These are phyloP conservation scores for Zosterops lateralis DNA, from an alignment of 2,113 vertebrate species.

Conservation along the genomic window DNA sequence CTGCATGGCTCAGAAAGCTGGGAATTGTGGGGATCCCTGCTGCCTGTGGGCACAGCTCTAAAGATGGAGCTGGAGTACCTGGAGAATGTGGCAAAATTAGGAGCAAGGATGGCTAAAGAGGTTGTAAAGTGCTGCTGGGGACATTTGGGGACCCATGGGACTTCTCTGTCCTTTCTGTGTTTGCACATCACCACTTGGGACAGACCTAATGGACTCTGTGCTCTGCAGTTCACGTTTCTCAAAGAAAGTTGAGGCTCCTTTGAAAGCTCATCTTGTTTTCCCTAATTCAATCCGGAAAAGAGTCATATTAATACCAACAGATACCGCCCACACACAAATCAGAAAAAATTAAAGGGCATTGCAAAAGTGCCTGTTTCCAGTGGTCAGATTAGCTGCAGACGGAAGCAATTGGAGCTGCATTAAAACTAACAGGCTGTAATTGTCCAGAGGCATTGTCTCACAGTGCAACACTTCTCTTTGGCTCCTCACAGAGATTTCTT, in stretches of 20 bases:
- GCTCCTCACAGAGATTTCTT: slow-evolving; percentile 33
- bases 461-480: neutral
- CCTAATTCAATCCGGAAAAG: slow-evolving; percentile 52
- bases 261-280: slow-evolving; percentile 12
- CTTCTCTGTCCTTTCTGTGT: no score
- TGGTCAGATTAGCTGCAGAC: slow-evolving; percentile 37
- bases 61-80: neutral
- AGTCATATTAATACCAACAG: slow-evolving; percentile 21
- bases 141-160: neutral
- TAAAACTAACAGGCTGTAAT: slow-evolving; percentile 35
- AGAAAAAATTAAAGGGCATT: slow-evolving; percentile 52
- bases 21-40: neutral
- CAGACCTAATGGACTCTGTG: neutral
- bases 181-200: neutral
- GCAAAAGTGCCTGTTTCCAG: slow-evolving; percentile 20
- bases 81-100: neutral
- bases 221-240: neutral
- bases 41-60: neutral
- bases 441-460: slow-evolving; percentile 7
- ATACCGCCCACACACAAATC: slow-evolving; percentile 15
- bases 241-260: neutral
- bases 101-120: neutral
- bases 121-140: neutral
- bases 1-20: neutral
- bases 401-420: slow-evolving; percentile 55